phyloP scores from a whole-genome alignment of 2,113 vertebrate species.

The Mionectes macconnelli region DNA sequence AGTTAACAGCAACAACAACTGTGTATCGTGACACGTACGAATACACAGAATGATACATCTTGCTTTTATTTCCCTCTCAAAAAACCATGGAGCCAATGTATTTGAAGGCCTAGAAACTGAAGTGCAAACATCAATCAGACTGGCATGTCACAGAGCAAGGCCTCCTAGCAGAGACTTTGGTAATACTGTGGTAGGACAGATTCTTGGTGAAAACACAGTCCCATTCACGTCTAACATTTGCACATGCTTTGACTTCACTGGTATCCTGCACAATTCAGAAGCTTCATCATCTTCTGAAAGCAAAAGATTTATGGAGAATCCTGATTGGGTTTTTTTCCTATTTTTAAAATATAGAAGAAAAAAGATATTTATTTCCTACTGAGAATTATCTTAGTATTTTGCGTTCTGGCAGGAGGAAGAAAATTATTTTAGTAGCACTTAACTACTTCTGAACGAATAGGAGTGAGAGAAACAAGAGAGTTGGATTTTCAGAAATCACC shows the following conservation, averaged over 20 bases:
- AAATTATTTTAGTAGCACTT: not conserved
- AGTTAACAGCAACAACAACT: slow-evolving; percentile 10
- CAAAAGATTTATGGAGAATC: not conserved
- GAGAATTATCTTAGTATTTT: not conserved
- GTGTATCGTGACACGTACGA: not conserved
- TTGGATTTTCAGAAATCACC: not conserved
- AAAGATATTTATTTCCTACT: not conserved
- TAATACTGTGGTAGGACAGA: not conserved
- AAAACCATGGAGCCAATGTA: not conserved
- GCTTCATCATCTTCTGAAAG: not conserved
- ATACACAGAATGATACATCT: not conserved
- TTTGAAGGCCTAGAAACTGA: not conserved
- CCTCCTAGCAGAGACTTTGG: not conserved
- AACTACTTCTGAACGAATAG: not conserved
- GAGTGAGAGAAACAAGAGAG: not conserved
- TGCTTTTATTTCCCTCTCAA: not conserved
- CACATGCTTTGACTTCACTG: not conserved
- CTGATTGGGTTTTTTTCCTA: fast-evolving
- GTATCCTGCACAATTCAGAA: not conserved
- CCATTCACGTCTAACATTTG: not conserved
- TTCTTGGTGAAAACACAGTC: not conserved
- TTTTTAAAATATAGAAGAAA: not conserved
- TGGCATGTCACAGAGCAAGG: not conserved
- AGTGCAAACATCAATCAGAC: not conserved
- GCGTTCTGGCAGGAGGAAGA: not conserved